Evolutionary conservation across 2,888 invertebrate species (phyloP).

Genomic region (Melieria crassipennis): DNA sequence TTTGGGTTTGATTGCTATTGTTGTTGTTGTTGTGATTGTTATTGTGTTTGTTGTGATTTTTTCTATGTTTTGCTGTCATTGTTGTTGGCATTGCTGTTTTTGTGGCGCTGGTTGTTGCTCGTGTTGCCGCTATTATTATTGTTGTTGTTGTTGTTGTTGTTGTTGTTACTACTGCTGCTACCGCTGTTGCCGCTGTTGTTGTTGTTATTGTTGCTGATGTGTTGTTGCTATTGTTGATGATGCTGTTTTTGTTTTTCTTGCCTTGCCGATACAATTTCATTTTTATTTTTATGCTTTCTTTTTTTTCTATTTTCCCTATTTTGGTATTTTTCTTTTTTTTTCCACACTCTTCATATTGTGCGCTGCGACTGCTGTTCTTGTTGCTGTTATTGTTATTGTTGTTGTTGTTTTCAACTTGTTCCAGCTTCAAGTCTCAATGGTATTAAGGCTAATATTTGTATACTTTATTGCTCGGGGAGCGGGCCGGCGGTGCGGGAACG

Average conservation of each 20-base stretch:
- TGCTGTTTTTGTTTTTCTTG: slow-evolving; percentile 12
- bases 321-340: slow-evolving; percentile 19
- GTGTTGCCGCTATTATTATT: not conserved
- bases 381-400: slow-evolving; percentile 20
- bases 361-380: slow-evolving; percentile 31
- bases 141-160: slow-evolving; percentile 19
- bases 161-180: slow-evolving; percentile 18
- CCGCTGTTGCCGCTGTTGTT: slow-evolving; percentile 13
- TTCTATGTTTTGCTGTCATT: slow-evolving; percentile 1
- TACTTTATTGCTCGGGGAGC: slow-evolving; percentile 42
- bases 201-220: slow-evolving; percentile 7
- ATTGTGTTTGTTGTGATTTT: slow-evolving; percentile 3
- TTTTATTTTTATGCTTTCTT: slow-evolving; percentile 26
- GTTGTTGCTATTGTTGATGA: slow-evolving; percentile 4
- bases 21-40: slow-evolving; percentile 7
- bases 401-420: slow-evolving; percentile 32
- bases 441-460: slow-evolving; percentile 61
- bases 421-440: slow-evolving; percentile 52
- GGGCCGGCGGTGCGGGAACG: not conserved
- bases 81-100: not conserved
- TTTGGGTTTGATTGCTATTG: not conserved
- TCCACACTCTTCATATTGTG: slow-evolving; percentile 18
- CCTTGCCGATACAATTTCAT: slow-evolving; percentile 23
- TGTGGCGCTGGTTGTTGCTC: not conserved
- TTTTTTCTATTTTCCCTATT: slow-evolving; percentile 28